phyloP scores from a whole-genome alignment of 2,797 vertebrate genomes.

The Eptatretus atami region DNA sequence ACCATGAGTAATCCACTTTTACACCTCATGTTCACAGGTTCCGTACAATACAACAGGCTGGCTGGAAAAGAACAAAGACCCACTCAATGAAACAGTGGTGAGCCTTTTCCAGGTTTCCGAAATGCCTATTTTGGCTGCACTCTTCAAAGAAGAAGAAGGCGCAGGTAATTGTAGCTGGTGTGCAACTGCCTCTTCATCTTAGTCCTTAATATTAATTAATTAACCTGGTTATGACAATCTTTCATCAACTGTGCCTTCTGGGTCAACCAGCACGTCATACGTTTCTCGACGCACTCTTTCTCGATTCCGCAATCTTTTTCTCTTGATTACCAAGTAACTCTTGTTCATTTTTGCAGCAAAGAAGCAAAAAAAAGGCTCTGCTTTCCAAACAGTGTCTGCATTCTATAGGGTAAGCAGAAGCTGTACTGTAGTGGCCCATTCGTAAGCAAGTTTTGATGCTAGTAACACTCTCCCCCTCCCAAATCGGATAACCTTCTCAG shows the following conservation, averaged over 20 bases:
- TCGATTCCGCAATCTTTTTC: too few species aligned
- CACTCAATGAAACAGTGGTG: slow-evolving; percentile 40
- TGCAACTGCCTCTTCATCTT: too few species aligned
- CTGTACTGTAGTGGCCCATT: too few species aligned
- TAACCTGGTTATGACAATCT: too few species aligned
- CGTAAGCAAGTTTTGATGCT: too few species aligned
- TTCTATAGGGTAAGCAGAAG: slow-evolving; percentile 8
- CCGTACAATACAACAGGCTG: slow-evolving; percentile 23
- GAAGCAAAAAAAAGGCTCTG: slow-evolving; percentile 8
- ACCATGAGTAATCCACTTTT: too few species aligned
- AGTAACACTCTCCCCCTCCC: too few species aligned
- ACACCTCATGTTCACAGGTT: slow-evolving; percentile 10
- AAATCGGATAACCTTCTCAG: slow-evolving; percentile 8
- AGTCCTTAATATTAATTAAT: too few species aligned
- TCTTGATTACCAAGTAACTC: too few species aligned
- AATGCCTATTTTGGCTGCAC: slow-evolving; percentile 12
- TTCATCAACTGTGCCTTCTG: too few species aligned
- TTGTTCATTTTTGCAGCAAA: slow-evolving; percentile 10
- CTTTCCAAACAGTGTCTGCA: slow-evolving; percentile 8
- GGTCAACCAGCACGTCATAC: too few species aligned
- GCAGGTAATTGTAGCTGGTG: slow-evolving; percentile 8
- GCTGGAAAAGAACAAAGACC: slow-evolving; percentile 58
- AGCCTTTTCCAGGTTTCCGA: slow-evolving; percentile 21
- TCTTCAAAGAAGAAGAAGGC: slow-evolving; percentile 21
- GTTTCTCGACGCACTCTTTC: too few species aligned